These are phyloP conservation scores for Phrixothrix hirtus DNA, from an alignment of 2,888 invertebrate genomes.

Conservation along the genomic window DNA sequence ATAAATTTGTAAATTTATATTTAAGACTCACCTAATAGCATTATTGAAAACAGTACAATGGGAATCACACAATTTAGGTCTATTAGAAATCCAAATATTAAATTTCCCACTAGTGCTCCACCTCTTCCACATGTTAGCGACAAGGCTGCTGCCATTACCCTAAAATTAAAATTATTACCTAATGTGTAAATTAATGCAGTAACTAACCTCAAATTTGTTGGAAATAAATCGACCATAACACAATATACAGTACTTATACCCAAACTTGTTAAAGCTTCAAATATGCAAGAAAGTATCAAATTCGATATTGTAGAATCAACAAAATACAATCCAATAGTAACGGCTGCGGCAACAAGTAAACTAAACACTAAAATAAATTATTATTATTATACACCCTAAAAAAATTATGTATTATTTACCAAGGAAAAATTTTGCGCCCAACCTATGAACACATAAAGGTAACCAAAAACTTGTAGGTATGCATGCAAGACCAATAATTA, in stretches of 20 bases:
- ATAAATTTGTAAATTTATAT: slow-evolving; percentile 4
- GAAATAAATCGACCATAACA: slow-evolving; percentile 80
- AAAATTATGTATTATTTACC: slow-evolving; percentile 58
- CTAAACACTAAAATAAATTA: slow-evolving; percentile 67
- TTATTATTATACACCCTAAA: not conserved
- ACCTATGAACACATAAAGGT: slow-evolving; percentile 76
- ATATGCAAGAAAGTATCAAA: slow-evolving; percentile 74
- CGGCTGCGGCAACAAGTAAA: slow-evolving; percentile 71
- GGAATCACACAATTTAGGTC: slow-evolving; percentile 79
- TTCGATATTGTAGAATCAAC: slow-evolving; percentile 73
- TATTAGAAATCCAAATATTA: slow-evolving; percentile 77
- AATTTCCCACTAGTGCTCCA: slow-evolving; percentile 75
- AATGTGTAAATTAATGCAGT: not conserved
- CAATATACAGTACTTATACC: slow-evolving; percentile 81
- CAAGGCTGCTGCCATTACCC: slow-evolving; percentile 82
- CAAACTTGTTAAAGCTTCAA: slow-evolving; percentile 78
- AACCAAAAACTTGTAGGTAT: slow-evolving; percentile 80
- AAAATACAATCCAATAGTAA: slow-evolving; percentile 75
- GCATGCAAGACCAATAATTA: slow-evolving; percentile 79
- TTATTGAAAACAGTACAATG: slow-evolving; percentile 71
- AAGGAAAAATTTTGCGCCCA: slow-evolving; percentile 81
- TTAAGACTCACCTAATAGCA: slow-evolving; percentile 69
- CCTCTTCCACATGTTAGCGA: slow-evolving; percentile 78
- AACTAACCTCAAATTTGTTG: slow-evolving; percentile 76
- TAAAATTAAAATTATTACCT: slow-evolving; percentile 48